Base-by-base conservation (phyloP, 2,113 vertebrate genomes). In the Motacilla tschutschensis region DNA sequence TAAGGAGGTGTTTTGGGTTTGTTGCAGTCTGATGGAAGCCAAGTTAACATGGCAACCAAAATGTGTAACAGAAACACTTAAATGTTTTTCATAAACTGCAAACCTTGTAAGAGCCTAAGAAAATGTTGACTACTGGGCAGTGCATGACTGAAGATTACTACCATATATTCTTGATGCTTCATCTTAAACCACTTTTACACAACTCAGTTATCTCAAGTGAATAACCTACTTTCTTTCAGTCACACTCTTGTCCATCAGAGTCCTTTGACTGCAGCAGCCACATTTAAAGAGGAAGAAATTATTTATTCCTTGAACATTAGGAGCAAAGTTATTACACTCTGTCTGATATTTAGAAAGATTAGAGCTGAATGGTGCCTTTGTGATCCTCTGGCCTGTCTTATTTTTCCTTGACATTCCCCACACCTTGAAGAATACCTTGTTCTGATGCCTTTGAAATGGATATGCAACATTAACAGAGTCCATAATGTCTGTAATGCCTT, bases 1-100 rank as follows among this genome's bases (percentile, higher is more conserved):
- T 97, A 97, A 97, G 95, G 95, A 97, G 96, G 97, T 97, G 96
- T 97, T 97, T 97, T 96, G 95, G 95, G 96, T 97, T 97, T 97
- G 96, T 97, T 96, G 96, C 95, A 96, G 96, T 74, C 75, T 1
- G 57, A 67, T 85, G 85, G 13, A 91, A 96, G 97, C 97, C 97
- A 98, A 96, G 97, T 97, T 97, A 97, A 79, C 97, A 96, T 97
- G 95, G 96, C 94, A 98, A 97, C 97, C 94, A 92, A 96, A 95
- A 95, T 93, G 94, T 96, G 92, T 96, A 97, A 95, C 95, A 97
- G 96, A 97, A 97, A 97, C 96, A 97, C 65, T 96, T 94, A 89
- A 93, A 93, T 85, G 85, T 93, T 95, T 95, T 96, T 95, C 94
- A 91, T 95, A 92, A 96, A 96, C 85, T 96, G 89, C 93, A 97